Evolutionary conservation across 2,113 vertebrate species (phyloP).

Genomic region (Sterrhoptilus dennistouni): DNA sequence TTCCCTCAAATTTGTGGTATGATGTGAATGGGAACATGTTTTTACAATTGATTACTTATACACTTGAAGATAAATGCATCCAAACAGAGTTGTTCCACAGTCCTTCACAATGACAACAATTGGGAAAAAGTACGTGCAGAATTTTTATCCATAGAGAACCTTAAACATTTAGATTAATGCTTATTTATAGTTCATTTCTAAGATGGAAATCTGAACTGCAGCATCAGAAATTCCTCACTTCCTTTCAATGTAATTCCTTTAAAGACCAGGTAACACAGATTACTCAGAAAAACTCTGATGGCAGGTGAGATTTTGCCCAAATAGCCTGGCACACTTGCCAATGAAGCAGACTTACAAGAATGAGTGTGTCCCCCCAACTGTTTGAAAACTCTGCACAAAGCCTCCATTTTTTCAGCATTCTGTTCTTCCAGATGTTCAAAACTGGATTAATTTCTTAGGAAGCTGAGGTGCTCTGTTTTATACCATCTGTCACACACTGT

Average conservation of each 20-base stretch:
- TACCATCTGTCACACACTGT: neutral
- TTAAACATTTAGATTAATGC: neutral
- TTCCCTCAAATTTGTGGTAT: neutral
- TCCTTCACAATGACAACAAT: neutral
- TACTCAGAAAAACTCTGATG: neutral
- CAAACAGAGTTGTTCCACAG: neutral
- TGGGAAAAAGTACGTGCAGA: neutral
- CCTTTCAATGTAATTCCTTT: neutral
- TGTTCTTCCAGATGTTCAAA: slow-evolving; percentile 7
- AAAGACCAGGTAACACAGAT: neutral
- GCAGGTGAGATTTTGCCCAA: neutral
- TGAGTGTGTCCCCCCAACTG: accelerated
- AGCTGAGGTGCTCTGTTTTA: neutral
- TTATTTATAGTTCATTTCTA: neutral
- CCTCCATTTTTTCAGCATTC: neutral
- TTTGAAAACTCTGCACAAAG: neutral
- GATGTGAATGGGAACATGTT: neutral
- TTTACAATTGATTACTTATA: neutral
- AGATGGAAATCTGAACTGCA: neutral
- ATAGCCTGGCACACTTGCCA: neutral
- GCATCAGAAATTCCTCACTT: neutral
- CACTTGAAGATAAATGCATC: neutral
- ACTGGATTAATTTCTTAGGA: neutral
- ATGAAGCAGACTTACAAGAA: neutral
- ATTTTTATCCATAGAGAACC: neutral